Evolutionary conservation across 2,888 invertebrate genomes (phyloP).

Genomic region (Cerastoderma edule): DNA sequence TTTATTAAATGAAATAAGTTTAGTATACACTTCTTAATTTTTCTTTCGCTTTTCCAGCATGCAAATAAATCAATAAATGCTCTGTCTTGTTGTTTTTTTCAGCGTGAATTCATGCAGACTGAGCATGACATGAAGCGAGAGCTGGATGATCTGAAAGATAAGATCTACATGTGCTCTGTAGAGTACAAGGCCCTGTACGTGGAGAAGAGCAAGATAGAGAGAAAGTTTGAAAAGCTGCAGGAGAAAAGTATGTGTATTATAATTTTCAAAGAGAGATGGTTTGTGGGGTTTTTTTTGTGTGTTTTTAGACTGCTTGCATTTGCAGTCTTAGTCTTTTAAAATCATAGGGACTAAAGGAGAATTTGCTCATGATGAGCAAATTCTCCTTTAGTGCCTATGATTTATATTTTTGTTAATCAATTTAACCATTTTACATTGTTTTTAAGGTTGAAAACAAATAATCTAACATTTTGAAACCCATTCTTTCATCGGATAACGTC

Average conservation of each 20-base stretch:
- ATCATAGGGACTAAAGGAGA: neutral
- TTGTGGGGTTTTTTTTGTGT: neutral
- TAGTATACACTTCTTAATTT: too few relatives aligned
- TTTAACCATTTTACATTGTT: neutral
- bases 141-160: slow-evolving; percentile 74
- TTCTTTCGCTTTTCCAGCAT: too few relatives aligned
- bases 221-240: slow-evolving; percentile 66
- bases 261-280: neutral
- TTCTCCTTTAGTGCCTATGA: neutral
- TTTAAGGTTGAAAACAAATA: neutral
- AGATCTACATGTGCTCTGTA: slow-evolving; percentile 78
- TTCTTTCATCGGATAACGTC: too few relatives aligned
- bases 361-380: neutral
- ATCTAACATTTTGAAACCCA: too few relatives aligned
- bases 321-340: too few relatives aligned
- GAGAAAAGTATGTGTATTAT: slow-evolving; percentile 56
- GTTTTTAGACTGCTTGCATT: too few relatives aligned
- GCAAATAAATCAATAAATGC: too few relatives aligned
- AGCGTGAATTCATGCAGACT: slow-evolving; percentile 62
- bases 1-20: too few relatives aligned
- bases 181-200: slow-evolving; percentile 77
- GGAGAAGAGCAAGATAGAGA: slow-evolving; percentile 73
- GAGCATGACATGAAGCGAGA: slow-evolving; percentile 72
- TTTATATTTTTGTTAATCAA: neutral
- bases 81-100: neutral